Conservation (phyloP, 1,140 invertebrate genomes). For the Rhynchophorus ferrugineus region DNA sequence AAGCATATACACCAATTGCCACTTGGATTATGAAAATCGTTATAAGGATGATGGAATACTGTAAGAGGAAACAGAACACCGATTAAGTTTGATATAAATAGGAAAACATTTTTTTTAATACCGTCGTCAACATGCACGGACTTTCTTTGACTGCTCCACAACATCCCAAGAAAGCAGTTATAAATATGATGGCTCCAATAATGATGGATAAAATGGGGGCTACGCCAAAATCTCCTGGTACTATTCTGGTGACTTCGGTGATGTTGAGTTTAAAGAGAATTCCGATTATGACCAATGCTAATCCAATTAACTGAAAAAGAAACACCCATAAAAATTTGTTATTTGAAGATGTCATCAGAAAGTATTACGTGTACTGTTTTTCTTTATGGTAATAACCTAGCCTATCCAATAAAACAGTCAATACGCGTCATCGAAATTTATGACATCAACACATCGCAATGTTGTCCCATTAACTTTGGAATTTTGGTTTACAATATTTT, state of each 20-base stretch:
- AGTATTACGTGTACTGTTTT: no score
- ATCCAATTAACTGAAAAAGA: conserved; percentile 35
- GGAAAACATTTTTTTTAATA: conserved; percentile 37
- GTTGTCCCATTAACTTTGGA: no score
- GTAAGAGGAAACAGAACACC: conserved; percentile 21
- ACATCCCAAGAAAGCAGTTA: conserved; percentile 80
- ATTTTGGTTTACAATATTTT: no score
- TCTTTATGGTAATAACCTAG: no score
- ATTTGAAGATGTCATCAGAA: no score
- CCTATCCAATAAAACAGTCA: no score
- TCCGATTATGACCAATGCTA: conserved; percentile 35
- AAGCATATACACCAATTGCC: conserved; percentile 42
- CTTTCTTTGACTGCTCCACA: conserved; percentile 78
- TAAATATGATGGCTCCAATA: conserved; percentile 69
- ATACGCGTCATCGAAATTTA: no score
- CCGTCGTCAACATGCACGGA: conserved; percentile 71
- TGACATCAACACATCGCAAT: no score
- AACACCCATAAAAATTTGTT: conserved; percentile 27
- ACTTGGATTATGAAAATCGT: conserved; percentile 48
- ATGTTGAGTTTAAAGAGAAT: conserved; percentile 35
- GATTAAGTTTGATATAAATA: background rate
- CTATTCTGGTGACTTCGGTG: conserved; percentile 25
- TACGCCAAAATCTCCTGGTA: conserved; percentile 30
- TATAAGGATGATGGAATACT: conserved; percentile 46
- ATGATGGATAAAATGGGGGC: conserved; percentile 72